Evolutionary conservation across 2,888 invertebrate species (phyloP).

Genomic region (Catocala nupta): DNA sequence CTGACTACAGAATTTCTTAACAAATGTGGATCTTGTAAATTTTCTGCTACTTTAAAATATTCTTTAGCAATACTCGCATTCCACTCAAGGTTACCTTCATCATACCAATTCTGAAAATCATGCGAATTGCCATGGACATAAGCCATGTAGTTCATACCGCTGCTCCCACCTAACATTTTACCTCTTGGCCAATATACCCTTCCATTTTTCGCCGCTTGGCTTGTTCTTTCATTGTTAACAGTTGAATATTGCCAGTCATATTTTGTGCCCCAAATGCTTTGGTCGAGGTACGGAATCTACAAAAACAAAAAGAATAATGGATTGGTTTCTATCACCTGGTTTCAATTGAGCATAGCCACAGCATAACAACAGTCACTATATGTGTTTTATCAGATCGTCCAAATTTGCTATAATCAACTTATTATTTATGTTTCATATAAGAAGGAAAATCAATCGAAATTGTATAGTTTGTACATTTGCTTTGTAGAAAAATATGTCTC

Average conservation of each 20-base stretch:
- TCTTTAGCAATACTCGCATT: constrained; percentile 29
- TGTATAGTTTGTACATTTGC: no score
- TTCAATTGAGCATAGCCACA: not conserved
- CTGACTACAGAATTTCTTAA: constrained; percentile 44
- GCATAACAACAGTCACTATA: no score
- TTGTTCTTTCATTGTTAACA: constrained; percentile 30
- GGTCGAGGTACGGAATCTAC: constrained; percentile 30
- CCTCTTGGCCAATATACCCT: constrained; percentile 85
- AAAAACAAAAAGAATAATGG: constrained; percentile 13
- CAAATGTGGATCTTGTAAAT: constrained; percentile 26
- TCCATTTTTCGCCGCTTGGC: constrained; percentile 31
- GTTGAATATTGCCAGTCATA: constrained; percentile 42
- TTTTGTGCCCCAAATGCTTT: not conserved
- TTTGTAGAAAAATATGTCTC: no score
- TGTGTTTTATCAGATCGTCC: no score
- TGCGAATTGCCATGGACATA: constrained; percentile 80
- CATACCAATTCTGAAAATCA: constrained; percentile 86
- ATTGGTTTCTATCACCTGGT: not conserved
- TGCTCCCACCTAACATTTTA: constrained; percentile 87
- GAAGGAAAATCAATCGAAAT: no score
- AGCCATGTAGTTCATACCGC: constrained; percentile 84
- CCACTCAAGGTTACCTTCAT: constrained; percentile 68
- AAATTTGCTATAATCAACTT: no score
- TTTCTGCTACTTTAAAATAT: constrained; percentile 45
- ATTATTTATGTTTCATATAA: no score